A percentile compares a stretch with the other conserved stretches of the same genome.
These are phyloP conservation scores for Zaprionus nigranus DNA, from an alignment of 1,140 invertebrate genomes.

Conservation along the genomic window DNA sequence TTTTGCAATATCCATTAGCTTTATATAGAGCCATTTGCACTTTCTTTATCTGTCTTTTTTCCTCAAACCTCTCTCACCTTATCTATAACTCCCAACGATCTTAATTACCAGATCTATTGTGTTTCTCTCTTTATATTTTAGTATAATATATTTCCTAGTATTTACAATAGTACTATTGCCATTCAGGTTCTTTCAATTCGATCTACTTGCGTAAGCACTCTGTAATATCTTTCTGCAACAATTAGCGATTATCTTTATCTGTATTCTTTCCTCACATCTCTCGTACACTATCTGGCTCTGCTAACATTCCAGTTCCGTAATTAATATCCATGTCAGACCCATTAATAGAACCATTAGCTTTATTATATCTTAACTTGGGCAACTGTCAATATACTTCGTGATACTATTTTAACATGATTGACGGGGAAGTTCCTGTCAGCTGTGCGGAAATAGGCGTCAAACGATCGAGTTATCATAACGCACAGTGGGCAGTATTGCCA, in stretches of 20 bases:
- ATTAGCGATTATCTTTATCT: not conserved
- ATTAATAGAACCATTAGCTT: not conserved
- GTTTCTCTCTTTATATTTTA: too few species aligned
- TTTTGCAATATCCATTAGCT: too few species aligned
- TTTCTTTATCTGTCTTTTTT: too few species aligned
- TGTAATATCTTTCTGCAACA: too few species aligned
- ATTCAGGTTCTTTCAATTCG: too few species aligned
- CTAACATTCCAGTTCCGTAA: not conserved
- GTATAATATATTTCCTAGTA: too few species aligned
- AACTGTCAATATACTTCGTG: constrained; percentile 19
- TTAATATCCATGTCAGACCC: not conserved
- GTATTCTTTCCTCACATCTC: not conserved
- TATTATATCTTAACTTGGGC: not conserved
- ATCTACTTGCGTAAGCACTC: too few species aligned
- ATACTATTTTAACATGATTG: constrained; percentile 13
- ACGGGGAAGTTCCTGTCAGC: constrained; percentile 14
- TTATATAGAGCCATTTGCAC: too few species aligned
- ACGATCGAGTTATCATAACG: constrained; percentile 19
- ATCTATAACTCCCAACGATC: too few species aligned
- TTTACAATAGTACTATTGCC: too few species aligned
- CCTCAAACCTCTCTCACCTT: too few species aligned
- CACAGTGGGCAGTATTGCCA: constrained; percentile 22
- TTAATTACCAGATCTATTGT: too few species aligned
- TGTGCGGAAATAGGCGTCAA: constrained; percentile 48
- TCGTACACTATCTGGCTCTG: not conserved